Percentiles rank a stretch among this genome's conserved stretches.
Conservation (phyloP, 2,888 invertebrate species). For the Rhagophthalmus giganteus region DNA sequence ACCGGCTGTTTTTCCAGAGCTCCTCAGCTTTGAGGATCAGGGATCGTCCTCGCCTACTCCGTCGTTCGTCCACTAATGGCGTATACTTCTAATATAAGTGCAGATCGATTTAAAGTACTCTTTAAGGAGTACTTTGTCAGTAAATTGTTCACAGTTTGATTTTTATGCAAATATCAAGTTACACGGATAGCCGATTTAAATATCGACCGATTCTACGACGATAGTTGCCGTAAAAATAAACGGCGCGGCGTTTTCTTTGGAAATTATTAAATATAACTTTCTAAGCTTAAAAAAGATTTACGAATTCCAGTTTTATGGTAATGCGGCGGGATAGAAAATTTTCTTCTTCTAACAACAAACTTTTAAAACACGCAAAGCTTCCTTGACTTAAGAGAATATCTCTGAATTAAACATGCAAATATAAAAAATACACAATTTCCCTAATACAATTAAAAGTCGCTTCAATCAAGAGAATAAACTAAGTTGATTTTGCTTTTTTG, state of each 20-base stretch:
- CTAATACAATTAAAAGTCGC: constrained; percentile 54
- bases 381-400: constrained; percentile 25
- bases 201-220: not conserved
- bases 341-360: constrained; percentile 11
- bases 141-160: constrained; percentile 45
- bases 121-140: constrained; percentile 47
- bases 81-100: constrained; percentile 39
- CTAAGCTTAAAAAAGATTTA: no score
- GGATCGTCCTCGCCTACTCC: constrained; percentile 32
- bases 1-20: constrained; percentile 53
- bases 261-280: no score
- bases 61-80: constrained; percentile 42
- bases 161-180: constrained; percentile 44
- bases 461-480: constrained; percentile 51
- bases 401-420: constrained; percentile 38
- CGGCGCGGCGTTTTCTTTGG: no score
- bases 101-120: constrained; percentile 47
- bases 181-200: constrained; percentile 13
- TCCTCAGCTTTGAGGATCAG: constrained; percentile 37
- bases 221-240: no score
- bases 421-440: constrained; percentile 44
- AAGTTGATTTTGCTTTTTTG: constrained; percentile 50
- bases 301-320: not conserved
- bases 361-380: constrained; percentile 16
- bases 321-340: not conserved